Evolutionary conservation across 2,888 invertebrate species (phyloP).

Genomic region (Leucoma salicis): DNA sequence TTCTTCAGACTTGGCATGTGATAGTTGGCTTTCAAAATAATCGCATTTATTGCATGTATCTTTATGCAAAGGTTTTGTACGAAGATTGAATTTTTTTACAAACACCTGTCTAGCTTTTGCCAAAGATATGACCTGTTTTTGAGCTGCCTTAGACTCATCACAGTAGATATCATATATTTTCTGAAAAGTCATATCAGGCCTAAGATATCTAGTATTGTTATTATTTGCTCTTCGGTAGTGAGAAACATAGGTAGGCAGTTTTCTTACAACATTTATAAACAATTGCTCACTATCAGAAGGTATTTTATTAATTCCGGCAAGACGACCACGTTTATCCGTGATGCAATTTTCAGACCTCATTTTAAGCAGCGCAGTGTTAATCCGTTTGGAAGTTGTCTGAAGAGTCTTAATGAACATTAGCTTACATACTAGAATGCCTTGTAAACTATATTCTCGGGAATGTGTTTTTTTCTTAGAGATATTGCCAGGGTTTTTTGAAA

Average conservation of each 20-base stretch:
- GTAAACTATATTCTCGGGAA: too few species aligned
- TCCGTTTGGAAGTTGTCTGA: too few species aligned
- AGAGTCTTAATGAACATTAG: too few species aligned
- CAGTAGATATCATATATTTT: too few species aligned
- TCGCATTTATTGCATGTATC: not conserved
- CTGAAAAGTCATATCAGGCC: too few species aligned
- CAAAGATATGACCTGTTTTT: not conserved
- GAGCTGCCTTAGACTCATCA: not conserved
- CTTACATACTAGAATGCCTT: too few species aligned
- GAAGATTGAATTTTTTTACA: not conserved
- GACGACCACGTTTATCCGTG: too few species aligned
- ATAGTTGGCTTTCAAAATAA: not conserved
- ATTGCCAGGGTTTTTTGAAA: too few species aligned
- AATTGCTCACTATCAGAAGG: not conserved
- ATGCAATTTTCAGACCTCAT: not conserved
- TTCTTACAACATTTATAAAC: not conserved
- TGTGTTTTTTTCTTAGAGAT: too few species aligned
- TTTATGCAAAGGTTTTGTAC: not conserved
- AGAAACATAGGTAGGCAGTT: not conserved
- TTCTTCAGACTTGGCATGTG: too few species aligned
- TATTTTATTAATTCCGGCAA: not conserved
- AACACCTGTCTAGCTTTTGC: not conserved
- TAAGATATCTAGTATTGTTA: too few species aligned
- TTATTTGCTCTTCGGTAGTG: not conserved
- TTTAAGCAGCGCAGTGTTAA: too few species aligned